Conservation (phyloP, 2,113 vertebrate genomes). For the Perognathus longimembris region DNA sequence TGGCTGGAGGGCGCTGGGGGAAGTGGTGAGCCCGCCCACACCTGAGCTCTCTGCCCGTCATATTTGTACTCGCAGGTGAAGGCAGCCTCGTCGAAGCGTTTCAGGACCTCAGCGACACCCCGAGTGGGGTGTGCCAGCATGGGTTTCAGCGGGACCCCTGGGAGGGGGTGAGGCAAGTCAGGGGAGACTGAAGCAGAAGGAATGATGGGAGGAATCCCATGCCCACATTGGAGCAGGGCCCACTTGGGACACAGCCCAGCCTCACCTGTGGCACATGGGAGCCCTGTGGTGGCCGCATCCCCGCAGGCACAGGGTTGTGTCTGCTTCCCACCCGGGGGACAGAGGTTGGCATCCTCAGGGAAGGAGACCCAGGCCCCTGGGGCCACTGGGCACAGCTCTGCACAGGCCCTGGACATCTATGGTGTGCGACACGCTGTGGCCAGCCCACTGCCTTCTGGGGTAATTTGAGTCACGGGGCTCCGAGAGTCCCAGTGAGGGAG, state of each 20-base stretch:
- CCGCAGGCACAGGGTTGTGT: no score
- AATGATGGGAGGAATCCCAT: no score
- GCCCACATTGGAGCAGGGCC: no score
- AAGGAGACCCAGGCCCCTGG: no score
- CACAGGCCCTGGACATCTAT: no score
- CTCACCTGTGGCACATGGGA: neutral
- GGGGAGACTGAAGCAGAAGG: no score
- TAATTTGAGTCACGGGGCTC: no score
- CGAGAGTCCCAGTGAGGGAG: no score
- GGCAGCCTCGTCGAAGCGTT: conserved; percentile 92
- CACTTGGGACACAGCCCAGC: neutral
- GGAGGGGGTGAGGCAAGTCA: neutral
- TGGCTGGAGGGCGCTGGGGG: neutral
- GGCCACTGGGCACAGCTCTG: no score
- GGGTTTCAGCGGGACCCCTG: conserved; percentile 92
- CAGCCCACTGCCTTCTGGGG: no score
- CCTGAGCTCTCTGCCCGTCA: conserved; percentile 95
- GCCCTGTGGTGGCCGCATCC: neutral
- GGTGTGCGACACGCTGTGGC: no score
- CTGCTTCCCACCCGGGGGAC: neutral
- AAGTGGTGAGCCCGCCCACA: conserved; percentile 1
- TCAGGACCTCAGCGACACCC: conserved; percentile 93
- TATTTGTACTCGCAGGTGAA: conserved; percentile 97
- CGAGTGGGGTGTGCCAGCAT: conserved; percentile 96
- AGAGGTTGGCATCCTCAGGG: no score